Evolutionary conservation across 2,797 vertebrate species (phyloP), one percentile per base, ranked within the genome.

Genomic region (Phaenicophaeus curvirostris): DNA sequence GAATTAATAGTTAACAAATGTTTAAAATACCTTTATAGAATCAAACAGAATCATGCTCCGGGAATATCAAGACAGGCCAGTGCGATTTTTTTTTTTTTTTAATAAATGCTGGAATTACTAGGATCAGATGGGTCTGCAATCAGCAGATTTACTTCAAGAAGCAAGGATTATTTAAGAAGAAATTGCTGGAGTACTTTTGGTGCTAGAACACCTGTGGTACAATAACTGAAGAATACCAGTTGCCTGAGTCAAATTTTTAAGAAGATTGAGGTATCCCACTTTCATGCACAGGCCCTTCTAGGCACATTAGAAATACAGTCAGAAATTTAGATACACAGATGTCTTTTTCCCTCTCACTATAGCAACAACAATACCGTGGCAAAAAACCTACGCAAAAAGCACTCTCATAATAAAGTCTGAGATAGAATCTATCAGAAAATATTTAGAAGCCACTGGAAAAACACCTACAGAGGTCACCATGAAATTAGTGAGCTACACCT

Each of bases 261-360:
- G 59, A 14, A 13, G 81, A 18, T 17, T 78, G 21, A 95, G 18
- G 41, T 59, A 78, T 17, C 51, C 25, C n/a, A 25, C 28, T 81
- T 77, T 13, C 15, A 63, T 1, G 71, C 11, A n/a, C 5, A 59
- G 28, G 55, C 62, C 53, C 33, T 44, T 41, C 28, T 41, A 92
- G 28, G 24, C 6, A 50, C 41, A 3, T 19, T 51, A 54, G 5
- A 54, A 9, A 16, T 5, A 69, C 0, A 85, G 21, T 61, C 17
- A 76, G 23, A 58, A 79, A 63, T 12, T 55, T 0, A 78, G 20
- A 39, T 11, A 66, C 0, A 3, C 1, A 15, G 16, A 39, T 8
- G 8, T 25, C 8, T 42, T 48, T 67, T 41, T 28, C 6, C 19
- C 44, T 77, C 66, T 65, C n/a, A 37, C 13, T 55, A n/a, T 1